phyloP scores from a whole-genome alignment of 2,113 vertebrate genomes.

The Glaucidium brasilianum region DNA sequence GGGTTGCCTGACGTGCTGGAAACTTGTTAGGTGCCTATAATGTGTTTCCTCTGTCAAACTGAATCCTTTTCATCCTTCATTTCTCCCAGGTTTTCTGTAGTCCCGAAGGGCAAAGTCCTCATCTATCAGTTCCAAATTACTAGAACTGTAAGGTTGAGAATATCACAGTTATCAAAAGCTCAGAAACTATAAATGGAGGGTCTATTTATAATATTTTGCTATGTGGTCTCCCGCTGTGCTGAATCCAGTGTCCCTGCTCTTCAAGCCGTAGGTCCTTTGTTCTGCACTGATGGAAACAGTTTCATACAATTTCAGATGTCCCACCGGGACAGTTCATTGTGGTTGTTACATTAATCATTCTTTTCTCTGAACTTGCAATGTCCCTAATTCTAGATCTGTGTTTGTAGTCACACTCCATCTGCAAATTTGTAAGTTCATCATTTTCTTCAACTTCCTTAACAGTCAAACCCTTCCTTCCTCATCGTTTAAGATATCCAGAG shows the following conservation, averaged over 20 bases:
- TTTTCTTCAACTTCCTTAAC: not conserved
- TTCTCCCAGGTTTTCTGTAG: not conserved
- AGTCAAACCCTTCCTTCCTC: not conserved
- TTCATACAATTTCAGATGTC: not conserved
- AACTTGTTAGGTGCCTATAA: not conserved
- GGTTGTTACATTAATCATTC: not conserved
- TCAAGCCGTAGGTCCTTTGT: not conserved
- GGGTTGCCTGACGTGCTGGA: not conserved
- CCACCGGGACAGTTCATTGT: not conserved
- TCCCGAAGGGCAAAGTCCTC: not conserved
- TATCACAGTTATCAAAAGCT: not conserved
- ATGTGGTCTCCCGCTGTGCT: not conserved
- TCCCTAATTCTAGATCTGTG: not conserved
- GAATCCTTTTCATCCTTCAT: not conserved
- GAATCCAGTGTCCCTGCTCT: not conserved
- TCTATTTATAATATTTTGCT: not conserved
- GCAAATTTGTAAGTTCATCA: not conserved
- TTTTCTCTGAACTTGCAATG: not conserved
- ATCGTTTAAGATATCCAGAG: not conserved
- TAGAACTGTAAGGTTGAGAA: not conserved
- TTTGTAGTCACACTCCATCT: not conserved
- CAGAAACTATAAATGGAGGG: not conserved
- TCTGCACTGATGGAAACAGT: not conserved
- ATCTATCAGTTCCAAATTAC: not conserved
- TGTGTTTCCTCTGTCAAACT: not conserved